These are phyloP conservation scores for Ips typographus DNA, from an alignment of 1,140 invertebrate genomes.

Conservation along the genomic window DNA sequence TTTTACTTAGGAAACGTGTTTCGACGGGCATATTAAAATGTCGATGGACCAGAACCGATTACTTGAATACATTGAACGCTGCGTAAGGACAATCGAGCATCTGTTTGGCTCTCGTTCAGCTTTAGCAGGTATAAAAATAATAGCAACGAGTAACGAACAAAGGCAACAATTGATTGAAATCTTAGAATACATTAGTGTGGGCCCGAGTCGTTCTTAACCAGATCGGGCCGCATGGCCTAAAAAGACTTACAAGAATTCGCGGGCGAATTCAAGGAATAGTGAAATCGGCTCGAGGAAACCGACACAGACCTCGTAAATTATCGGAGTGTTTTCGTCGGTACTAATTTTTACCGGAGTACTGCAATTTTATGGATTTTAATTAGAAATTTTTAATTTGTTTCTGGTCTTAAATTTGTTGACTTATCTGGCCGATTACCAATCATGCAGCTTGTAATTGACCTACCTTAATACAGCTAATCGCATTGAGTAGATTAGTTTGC, in stretches of 20 bases:
- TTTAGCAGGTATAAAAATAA: slow-evolving; percentile 11
- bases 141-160: background rate
- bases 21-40: too few species aligned
- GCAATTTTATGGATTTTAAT: too few species aligned
- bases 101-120: background rate
- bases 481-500: too few species aligned
- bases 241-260: slow-evolving; percentile 38
- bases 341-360: background rate
- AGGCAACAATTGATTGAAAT: slow-evolving; percentile 24
- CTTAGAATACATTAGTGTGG: slow-evolving; percentile 31
- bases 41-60: too few species aligned
- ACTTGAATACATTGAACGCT: too few species aligned
- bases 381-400: too few species aligned
- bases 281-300: slow-evolving; percentile 17
- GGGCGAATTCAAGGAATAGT: slow-evolving; percentile 37
- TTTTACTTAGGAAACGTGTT: too few species aligned
- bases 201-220: slow-evolving; percentile 17
- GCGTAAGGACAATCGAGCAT: background rate
- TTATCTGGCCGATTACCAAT: too few species aligned
- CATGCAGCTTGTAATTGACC: too few species aligned
- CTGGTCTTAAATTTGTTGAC: too few species aligned
- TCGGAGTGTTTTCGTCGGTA: slow-evolving; percentile 4
- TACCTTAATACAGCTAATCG: too few species aligned
- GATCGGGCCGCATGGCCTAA: slow-evolving; percentile 31
- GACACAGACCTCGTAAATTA: slow-evolving; percentile 3